These are phyloP conservation scores for Bubo bubo DNA, from an alignment of 2,113 vertebrate species.

Conservation along the genomic window DNA sequence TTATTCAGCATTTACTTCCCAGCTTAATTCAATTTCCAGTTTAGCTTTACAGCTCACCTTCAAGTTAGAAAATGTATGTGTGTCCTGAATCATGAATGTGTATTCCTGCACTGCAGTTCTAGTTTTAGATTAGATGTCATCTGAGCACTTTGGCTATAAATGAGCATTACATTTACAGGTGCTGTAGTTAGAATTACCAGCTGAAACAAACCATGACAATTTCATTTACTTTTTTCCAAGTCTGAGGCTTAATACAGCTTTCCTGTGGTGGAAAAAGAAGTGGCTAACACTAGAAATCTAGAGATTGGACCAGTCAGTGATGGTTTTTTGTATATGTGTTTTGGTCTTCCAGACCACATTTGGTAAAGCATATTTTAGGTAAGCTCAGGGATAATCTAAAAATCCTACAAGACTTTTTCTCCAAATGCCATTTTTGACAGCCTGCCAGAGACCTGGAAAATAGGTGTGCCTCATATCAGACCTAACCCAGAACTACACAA, in stretches of 20 bases:
- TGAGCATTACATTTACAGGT: constrained; percentile 60
- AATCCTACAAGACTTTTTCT: background rate
- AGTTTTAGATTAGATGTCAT: constrained; percentile 54
- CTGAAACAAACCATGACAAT: constrained; percentile 61
- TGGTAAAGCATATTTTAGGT: background rate
- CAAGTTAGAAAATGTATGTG: constrained; percentile 22
- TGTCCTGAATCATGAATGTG: background rate
- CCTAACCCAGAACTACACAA: background rate
- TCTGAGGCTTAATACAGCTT: constrained; percentile 28
- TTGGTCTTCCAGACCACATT: background rate
- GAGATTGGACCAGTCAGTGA: background rate
- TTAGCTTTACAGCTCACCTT: constrained; percentile 29
- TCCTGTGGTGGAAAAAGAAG: background rate
- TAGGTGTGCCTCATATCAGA: background rate
- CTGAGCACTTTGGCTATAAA: constrained; percentile 37
- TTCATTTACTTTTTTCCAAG: constrained; percentile 31
- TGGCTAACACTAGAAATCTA: background rate
- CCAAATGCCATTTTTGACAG: background rate
- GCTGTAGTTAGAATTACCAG: constrained; percentile 49
- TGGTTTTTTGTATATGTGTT: background rate
- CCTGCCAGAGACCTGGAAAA: background rate
- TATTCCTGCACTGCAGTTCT: background rate
- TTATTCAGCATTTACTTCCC: constrained; percentile 31
- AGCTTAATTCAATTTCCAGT: constrained; percentile 52
- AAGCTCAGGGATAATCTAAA: background rate